phyloP scores from a whole-genome alignment of 2,797 vertebrate genomes.

The Pangasius djambal region DNA sequence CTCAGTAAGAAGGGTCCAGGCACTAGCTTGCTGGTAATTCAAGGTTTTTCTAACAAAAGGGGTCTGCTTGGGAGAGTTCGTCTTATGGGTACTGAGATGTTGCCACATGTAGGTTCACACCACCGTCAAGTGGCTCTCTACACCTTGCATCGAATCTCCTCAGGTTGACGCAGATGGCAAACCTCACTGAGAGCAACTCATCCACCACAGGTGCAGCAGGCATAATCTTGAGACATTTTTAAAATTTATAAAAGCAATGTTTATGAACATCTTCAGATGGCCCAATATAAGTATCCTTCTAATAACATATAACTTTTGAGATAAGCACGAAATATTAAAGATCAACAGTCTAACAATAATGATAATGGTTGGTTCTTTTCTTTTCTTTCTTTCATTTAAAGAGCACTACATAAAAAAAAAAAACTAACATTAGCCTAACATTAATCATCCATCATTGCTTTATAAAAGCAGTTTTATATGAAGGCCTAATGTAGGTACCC shows the following conservation, averaged over 20 bases:
- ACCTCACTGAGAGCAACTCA: not conserved
- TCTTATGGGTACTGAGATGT: not conserved
- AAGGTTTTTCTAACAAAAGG: not conserved
- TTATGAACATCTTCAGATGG: not conserved
- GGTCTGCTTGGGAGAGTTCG: not conserved
- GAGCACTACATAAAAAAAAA: not conserved
- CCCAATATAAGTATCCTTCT: not conserved
- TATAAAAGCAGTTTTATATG: not conserved
- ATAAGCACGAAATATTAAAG: not conserved
- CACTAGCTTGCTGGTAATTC: not conserved
- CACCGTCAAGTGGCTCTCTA: not conserved
- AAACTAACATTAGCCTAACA: not conserved
- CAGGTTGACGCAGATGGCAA: not conserved
- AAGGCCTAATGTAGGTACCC: not conserved
- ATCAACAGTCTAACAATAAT: not conserved
- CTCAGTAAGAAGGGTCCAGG: not conserved
- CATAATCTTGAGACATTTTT: not conserved
- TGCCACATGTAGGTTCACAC: not conserved
- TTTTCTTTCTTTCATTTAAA: not conserved
- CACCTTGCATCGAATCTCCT: not conserved
- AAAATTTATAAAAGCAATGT: not conserved
- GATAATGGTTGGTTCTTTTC: not conserved
- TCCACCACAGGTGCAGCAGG: not conserved
- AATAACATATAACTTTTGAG: not conserved
- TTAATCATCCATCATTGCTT: not conserved